Evolutionary conservation across 2,797 vertebrate species (phyloP), one percentile per base, ranked within the genome.

Genomic region (Gallinago nigripennis): DNA sequence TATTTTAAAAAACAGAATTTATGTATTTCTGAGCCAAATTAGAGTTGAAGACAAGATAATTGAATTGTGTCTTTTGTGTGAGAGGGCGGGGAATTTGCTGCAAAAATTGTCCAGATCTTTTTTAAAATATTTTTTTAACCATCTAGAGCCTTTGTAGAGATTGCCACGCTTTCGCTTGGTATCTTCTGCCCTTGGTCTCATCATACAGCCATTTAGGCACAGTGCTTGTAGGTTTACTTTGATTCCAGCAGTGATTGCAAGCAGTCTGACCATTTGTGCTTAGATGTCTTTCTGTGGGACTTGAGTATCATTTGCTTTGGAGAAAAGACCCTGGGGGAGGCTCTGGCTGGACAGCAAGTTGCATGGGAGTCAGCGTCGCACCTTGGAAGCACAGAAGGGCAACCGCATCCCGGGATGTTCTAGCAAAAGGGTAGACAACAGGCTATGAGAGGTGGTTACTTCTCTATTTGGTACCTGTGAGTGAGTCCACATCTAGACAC

Each of bases 1-100:
- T 72, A 75, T 73, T 71, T 56, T 46, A 63, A 82, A 78, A 82
- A 80, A 82, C 81, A 37, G 41, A 19, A 6, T n/a, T 66, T 76
- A 12, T 68, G 12, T 82, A 35, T 73, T 88, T 86, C 39, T 82
- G 43, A 54, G 21, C 73, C 66, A 88, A 80, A 91, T 86, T n/a
- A 30, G 48, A 86, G 37, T 45, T 3, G 4, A 79, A 73, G 17
- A 50, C 27, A 61, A 82, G 39, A 45, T 37, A 92, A 92, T 53
- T 66, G 24, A 68, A 41, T 73, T 63, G 11, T 69, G 33, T 50
- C 33, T 78, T 87, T 54, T 75, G 6, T 54, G 5, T 31, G 19
- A 8, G 37, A 64, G 13, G 8, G 9, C 13, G 37, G 39, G 1
- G 24, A 65, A 43, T 86, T 71, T 35, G 27, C 6, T 73, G 19